Evolutionary conservation across 1,140 invertebrate species (phyloP).

Genomic region (Aradophagus sp.): DNA sequence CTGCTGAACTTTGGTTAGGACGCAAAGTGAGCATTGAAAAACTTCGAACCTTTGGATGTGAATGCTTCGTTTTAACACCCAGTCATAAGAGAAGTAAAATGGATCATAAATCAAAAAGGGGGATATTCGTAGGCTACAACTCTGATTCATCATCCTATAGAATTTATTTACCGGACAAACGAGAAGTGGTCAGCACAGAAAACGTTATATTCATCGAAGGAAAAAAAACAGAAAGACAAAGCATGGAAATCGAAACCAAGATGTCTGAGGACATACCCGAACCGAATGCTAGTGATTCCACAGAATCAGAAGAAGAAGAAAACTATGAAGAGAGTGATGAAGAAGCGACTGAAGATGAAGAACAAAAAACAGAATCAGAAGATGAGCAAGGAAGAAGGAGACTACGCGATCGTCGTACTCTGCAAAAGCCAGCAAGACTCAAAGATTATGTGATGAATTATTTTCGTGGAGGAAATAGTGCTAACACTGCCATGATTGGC

Average conservation of each 20-base stretch:
- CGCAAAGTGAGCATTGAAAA: too few species aligned
- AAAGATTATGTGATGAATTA: neutral
- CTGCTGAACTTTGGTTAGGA: too few species aligned
- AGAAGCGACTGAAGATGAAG: too few species aligned
- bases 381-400: too few species aligned
- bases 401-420: slow-evolving; percentile 1
- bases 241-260: neutral
- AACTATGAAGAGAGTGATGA: too few species aligned
- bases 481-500: neutral
- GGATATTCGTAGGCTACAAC: neutral
- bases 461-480: slow-evolving; percentile 2
- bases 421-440: neutral
- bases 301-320: too few species aligned
- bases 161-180: neutral
- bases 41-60: neutral
- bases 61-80: neutral
- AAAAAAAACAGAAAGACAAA: neutral
- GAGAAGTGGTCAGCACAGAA: neutral
- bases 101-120: neutral
- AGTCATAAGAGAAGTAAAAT: neutral
- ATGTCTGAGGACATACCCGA: neutral
- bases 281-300: too few species aligned
- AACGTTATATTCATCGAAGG: slow-evolving; percentile 1
- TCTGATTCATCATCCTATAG: neutral
- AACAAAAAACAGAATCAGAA: too few species aligned